phyloP scores from a whole-genome alignment of 2,113 vertebrate species.

The Hippocampus guttulatus region DNA sequence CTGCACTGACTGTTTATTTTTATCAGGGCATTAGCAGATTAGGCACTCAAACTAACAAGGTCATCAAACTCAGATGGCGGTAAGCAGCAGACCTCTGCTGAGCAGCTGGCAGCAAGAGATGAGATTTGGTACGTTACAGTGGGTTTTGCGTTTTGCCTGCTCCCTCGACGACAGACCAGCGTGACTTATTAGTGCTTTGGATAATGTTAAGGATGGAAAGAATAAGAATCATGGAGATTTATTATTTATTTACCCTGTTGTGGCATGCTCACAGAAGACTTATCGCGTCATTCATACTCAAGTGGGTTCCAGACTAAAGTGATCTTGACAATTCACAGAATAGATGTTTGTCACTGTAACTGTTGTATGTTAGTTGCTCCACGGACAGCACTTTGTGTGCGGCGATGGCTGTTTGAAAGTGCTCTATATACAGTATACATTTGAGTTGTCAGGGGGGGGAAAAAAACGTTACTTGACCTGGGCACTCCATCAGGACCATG shows the following conservation, averaged over 20 bases:
- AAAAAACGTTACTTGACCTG: slow-evolving; percentile 29
- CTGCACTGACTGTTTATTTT: slow-evolving; percentile 69
- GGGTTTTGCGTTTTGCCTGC: slow-evolving; percentile 40
- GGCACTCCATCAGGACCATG: neutral
- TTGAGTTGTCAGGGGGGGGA: neutral
- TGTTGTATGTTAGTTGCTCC: no score
- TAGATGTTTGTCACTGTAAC: neutral
- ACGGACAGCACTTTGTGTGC: no score
- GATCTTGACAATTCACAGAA: neutral
- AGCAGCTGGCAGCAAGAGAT: slow-evolving; percentile 39
- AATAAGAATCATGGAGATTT: slow-evolving; percentile 13
- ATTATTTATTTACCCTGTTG: slow-evolving; percentile 16
- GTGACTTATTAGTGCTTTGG: slow-evolving; percentile 45
- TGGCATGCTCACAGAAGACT: slow-evolving; percentile 2
- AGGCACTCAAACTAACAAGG: slow-evolving; percentile 76
- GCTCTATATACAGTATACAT: no score
- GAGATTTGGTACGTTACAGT: slow-evolving; percentile 43
- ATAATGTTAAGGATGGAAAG: slow-evolving; percentile 26
- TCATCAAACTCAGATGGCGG: slow-evolving; percentile 67
- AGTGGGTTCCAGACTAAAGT: slow-evolving; percentile 23
- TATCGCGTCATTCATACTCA: slow-evolving; percentile 17
- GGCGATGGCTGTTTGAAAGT: no score
- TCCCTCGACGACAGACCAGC: slow-evolving; percentile 18
- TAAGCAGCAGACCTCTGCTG: slow-evolving; percentile 55
- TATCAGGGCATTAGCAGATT: slow-evolving; percentile 76